Evolutionary conservation across 2,797 vertebrate species (phyloP), one percentile per base, ranked within the genome.

Genomic region (Pangasius djambal): DNA sequence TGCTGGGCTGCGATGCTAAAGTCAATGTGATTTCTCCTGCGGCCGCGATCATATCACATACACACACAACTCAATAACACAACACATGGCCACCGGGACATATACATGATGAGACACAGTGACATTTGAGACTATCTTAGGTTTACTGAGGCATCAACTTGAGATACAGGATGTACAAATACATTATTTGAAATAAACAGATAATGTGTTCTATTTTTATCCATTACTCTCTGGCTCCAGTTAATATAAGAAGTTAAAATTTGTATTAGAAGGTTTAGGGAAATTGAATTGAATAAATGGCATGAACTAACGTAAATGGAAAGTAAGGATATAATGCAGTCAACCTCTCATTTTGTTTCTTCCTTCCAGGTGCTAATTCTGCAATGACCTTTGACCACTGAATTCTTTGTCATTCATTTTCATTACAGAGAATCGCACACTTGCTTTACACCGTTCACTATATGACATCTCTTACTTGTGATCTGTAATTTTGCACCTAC

Each of bases 11-110:
- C 85, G 22, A 85, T 89, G 82, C 75, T 87, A 48, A 44, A 61
- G 72, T 63, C 67, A 75, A 89, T 90, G 85, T 90, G 78, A 90
- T 92, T 92, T 90, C 88, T 85, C 69, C 31, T 72, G 87, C 31
- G 67, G 72, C 85, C 59, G 77, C 83, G 89, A 90, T 91, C 34
- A 34, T 91, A 92, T 91, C 90, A 67, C 16, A 75, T 44, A 28
- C 81, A 63, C 83, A 86, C 61, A 52, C 57, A 88, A 83, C 91
- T 90, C 89, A 87, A 91, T 90, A 89, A 88, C 59, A 59, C 88
- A 86, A 87, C 90, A 90, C 85, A 85, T 86, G 50, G 86, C 50
- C 81, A 85, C 28, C 61, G 70, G 59, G 65, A 78, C 82, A 89
- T 74, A 86, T 81, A 89, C 55, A 81, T 55, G 65, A 61, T 72